These are phyloP conservation scores for Rhegmatorhina hoffmannsi DNA, from an alignment of 2,113 vertebrate species.

Conservation along the genomic window DNA sequence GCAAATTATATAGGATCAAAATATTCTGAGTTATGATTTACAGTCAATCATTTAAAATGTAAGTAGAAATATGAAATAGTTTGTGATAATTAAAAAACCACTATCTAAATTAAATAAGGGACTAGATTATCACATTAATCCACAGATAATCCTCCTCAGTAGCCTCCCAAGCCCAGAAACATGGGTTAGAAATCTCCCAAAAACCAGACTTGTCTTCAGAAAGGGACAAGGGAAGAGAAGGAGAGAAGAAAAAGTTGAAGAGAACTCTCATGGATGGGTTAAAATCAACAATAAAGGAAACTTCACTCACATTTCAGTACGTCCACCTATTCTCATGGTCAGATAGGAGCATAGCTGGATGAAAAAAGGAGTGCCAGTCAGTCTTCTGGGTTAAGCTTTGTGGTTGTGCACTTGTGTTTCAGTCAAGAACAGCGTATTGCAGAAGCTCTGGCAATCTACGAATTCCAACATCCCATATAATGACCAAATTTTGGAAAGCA, in stretches of 20 bases:
- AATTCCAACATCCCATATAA: neutral
- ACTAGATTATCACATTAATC: neutral
- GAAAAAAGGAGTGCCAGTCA: accelerated
- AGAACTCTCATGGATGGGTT: neutral
- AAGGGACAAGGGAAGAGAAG: neutral
- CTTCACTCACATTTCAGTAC: neutral
- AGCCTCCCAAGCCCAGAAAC: neutral
- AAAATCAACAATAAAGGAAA: neutral
- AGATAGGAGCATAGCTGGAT: neutral
- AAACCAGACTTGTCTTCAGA: neutral
- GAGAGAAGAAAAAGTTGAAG: neutral
- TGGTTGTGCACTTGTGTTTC: neutral
- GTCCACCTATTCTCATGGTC: neutral
- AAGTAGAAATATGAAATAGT: neutral
- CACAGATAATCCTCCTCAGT: neutral
- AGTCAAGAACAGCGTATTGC: neutral
- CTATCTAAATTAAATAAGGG: neutral
- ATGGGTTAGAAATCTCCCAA: neutral
- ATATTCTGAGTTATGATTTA: neutral
- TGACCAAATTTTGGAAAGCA: neutral
- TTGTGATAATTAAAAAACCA: neutral
- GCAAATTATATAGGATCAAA: neutral
- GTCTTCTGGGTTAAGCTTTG: neutral
- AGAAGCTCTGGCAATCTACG: neutral
- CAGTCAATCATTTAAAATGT: neutral